These are phyloP conservation scores for Cheilosia pagana DNA, from an alignment of 2,888 invertebrate species.

Conservation along the genomic window DNA sequence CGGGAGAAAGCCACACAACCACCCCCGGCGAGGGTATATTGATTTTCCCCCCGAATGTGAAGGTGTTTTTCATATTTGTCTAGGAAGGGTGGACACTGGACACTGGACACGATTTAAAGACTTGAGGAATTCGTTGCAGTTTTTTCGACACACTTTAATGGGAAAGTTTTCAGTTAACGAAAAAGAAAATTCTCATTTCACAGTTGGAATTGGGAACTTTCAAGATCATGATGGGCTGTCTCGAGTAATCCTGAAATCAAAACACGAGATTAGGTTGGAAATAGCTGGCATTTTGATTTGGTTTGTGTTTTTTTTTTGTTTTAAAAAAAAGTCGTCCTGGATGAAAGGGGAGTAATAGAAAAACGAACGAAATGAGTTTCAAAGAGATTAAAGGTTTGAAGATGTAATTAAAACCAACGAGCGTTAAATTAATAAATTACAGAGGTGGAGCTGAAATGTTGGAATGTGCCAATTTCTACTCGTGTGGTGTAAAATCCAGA, in stretches of 20 bases:
- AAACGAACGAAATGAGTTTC: neutral
- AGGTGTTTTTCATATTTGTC: neutral
- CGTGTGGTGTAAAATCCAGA: neutral
- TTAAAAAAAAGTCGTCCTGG: neutral
- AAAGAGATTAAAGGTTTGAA: slow-evolving; percentile 1
- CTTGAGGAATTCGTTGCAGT: neutral
- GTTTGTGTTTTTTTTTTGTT: neutral
- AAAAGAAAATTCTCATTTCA: neutral
- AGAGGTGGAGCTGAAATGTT: neutral
- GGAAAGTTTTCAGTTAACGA: neutral
- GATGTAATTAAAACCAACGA: neutral
- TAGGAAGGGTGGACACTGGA: neutral
- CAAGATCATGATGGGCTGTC: neutral
- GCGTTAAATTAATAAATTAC: neutral
- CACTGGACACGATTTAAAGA: neutral
- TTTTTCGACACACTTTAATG: neutral
- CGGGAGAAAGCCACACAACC: neutral
- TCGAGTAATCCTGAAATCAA: neutral
- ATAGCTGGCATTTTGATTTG: neutral
- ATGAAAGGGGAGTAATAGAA: neutral
- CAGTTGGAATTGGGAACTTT: neutral
- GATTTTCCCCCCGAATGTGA: neutral
- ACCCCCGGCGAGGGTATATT: slow-evolving; percentile 1
- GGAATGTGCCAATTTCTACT: neutral
- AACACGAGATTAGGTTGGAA: neutral